Base-by-base conservation (phyloP, 1,140 invertebrate species). In the Himalopsyche phryganea region DNA sequence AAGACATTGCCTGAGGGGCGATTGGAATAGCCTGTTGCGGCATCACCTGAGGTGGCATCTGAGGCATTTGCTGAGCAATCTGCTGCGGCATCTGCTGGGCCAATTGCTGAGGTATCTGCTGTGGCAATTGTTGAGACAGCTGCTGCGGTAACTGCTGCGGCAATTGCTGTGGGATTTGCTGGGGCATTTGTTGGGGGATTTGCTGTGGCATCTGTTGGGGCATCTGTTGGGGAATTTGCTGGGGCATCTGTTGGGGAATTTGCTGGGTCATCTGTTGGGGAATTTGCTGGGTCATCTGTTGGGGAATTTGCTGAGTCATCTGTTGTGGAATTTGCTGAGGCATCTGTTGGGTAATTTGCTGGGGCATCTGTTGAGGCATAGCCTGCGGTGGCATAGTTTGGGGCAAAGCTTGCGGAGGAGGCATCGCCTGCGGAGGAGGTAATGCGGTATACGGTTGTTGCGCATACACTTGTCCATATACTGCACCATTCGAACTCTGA, bases 161-260 rank as follows among this genome's bases (percentile, higher is more conserved):
- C 10, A 28, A 11, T 14, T n/a, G 13, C 28, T 50, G 48, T 13
- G 19, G 48, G 3, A 17, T 11, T 14, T 50, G 48, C 28, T 50
- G 48, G 5, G n/a, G 49, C 41, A 11, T 19, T n/a, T 57, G 54
- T 15, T 50, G 50, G 9, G 38, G 20, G 1, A 28, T 3, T 47
- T 28, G 23, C 14, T 19, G 45, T 6, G 18, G 5, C 13, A 14
- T 5, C 17, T 47, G 45, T 15, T 17, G 45, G 3, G 23, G 45
- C 62, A 61, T 23, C 59, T 65, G 4, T 65, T 62, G 5, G 66
- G 62, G 2, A 68, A 69, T 0, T 74, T 64, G n/a, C 74, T 71
- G 38, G 6, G 48, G 15, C 33, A 33, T 33, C 19, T 52, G 49
- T 23, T 59, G 48, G 3, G 19, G 48, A 2, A 32, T 14, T 36